Evolutionary conservation across 2,113 vertebrate genomes (phyloP).

Genomic region (Burhinus oedicnemus): DNA sequence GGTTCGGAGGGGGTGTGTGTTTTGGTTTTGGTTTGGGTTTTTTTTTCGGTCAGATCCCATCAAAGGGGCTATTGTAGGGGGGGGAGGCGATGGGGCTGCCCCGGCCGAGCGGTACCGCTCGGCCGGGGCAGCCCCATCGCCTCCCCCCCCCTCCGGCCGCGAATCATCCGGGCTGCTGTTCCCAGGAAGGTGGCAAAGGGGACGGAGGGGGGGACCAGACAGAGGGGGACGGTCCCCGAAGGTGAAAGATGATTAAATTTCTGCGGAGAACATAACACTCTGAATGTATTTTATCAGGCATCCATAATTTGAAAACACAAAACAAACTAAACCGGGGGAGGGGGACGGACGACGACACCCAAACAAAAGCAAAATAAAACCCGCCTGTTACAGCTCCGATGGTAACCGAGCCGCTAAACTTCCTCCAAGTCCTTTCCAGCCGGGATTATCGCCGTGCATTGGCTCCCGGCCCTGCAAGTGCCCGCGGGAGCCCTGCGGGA

Average conservation of each 20-base stretch:
- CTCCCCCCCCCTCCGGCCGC: no score
- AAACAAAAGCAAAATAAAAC: slow-evolving; percentile 20
- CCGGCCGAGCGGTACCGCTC: no score
- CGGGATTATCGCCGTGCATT: background rate
- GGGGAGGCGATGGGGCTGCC: no score
- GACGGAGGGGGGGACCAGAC: no score
- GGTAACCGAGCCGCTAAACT: background rate
- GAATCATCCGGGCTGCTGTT: background rate
- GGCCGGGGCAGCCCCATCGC: no score
- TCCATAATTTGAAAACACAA: background rate
- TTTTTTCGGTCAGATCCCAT: background rate
- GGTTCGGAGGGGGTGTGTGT: no score
- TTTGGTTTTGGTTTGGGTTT: background rate
- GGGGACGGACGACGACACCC: background rate
- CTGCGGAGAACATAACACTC: background rate
- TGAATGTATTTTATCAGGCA: background rate
- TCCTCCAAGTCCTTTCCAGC: background rate
- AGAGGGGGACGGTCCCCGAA: background rate
- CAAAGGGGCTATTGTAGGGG: background rate
- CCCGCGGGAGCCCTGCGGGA: background rate
- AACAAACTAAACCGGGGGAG: background rate
- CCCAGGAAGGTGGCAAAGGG: background rate
- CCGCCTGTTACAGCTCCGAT: background rate
- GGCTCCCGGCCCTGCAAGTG: background rate
- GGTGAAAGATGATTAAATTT: background rate